Percentiles rank a stretch among this genome's conserved stretches.
Conservation (phyloP, 1,140 invertebrate species). For the Calliphora vicina region DNA sequence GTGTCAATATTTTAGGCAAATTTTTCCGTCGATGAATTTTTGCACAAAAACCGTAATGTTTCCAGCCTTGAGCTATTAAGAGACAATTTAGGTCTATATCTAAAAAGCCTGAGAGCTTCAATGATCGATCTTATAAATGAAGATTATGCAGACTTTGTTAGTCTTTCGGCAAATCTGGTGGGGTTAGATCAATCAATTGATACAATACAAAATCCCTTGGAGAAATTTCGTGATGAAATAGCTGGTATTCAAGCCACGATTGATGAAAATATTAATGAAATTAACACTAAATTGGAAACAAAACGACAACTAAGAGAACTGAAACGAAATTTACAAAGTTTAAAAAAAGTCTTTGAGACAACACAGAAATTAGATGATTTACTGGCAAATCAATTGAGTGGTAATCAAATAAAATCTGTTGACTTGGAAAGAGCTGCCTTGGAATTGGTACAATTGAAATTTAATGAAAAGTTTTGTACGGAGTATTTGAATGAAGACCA, state of each 20-base stretch:
- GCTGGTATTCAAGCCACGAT: constrained; percentile 66
- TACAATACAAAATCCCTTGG: constrained; percentile 78
- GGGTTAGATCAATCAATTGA: constrained; percentile 88
- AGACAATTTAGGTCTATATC: constrained; percentile 88
- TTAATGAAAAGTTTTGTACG: constrained; percentile 54
- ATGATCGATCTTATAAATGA: constrained; percentile 98
- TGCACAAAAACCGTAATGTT: constrained; percentile 83
- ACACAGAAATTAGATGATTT: constrained; percentile 50
- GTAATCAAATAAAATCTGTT: constrained; percentile 58
- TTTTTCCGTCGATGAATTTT: constrained; percentile 91
- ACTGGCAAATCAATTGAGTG: constrained; percentile 50
- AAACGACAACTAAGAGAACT: constrained; percentile 51
- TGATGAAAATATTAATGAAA: constrained; percentile 48
- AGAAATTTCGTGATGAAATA: constrained; percentile 82
- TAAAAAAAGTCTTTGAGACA: constrained; percentile 52
- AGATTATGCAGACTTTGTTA: constrained; percentile 97
- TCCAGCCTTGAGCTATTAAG: constrained; percentile 85
- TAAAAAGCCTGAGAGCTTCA: constrained; percentile 87
- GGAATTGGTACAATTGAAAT: constrained; percentile 55
- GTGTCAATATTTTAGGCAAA: constrained; percentile 65
- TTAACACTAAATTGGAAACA: constrained; percentile 49
- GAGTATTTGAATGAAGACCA: constrained; percentile 64
- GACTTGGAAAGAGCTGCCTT: constrained; percentile 58
- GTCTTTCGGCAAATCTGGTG: constrained; percentile 92
- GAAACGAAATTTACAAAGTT: constrained; percentile 52